Percentiles rank a stretch among this genome's conserved stretches.
Evolutionary conservation across 2,113 vertebrate genomes (phyloP).

Genomic region (Poeciliopsis retropinna): DNA sequence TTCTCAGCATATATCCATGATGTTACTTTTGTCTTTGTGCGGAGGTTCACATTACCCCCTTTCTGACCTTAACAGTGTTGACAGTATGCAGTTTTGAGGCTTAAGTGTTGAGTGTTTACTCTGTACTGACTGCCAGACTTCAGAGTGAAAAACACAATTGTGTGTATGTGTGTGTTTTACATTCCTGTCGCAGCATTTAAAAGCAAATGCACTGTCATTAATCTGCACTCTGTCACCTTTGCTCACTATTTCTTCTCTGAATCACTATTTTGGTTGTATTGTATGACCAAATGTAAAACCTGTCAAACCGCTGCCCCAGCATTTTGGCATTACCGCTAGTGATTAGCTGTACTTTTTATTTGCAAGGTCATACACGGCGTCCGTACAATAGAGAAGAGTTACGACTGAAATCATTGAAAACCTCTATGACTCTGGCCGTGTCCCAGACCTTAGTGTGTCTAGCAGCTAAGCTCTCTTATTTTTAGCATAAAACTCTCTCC

Average conservation of each 20-base stretch:
- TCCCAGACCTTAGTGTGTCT: conserved; percentile 68
- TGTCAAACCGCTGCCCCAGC: conserved; percentile 40
- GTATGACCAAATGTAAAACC: conserved; percentile 37
- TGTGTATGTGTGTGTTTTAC: conserved; percentile 2
- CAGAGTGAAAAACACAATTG: background rate
- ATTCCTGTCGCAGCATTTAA: background rate
- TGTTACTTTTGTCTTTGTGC: conserved; percentile 39
- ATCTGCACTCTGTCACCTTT: background rate
- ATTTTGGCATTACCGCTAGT: conserved; percentile 35
- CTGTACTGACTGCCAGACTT: background rate
- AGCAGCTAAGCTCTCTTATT: conserved; percentile 55
- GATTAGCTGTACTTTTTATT: conserved; percentile 62
- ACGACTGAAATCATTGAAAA: conserved; percentile 62
- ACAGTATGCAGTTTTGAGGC: conserved; percentile 14
- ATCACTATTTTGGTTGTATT: conserved; percentile 7
- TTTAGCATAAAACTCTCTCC: conserved; percentile 59
- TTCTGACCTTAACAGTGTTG: conserved; percentile 41
- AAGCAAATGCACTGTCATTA: background rate
- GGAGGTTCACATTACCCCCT: conserved; percentile 20
- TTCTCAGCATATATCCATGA: conserved; percentile 12
- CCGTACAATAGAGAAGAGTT: conserved; percentile 35
- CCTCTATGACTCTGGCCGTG: conserved; percentile 54
- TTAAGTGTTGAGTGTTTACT: conserved; percentile 14
- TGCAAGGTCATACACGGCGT: conserved; percentile 38
- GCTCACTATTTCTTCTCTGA: conserved; percentile 20